phyloP scores from a whole-genome alignment of 2,797 vertebrate species.

The Sebastolobus alascanus region DNA sequence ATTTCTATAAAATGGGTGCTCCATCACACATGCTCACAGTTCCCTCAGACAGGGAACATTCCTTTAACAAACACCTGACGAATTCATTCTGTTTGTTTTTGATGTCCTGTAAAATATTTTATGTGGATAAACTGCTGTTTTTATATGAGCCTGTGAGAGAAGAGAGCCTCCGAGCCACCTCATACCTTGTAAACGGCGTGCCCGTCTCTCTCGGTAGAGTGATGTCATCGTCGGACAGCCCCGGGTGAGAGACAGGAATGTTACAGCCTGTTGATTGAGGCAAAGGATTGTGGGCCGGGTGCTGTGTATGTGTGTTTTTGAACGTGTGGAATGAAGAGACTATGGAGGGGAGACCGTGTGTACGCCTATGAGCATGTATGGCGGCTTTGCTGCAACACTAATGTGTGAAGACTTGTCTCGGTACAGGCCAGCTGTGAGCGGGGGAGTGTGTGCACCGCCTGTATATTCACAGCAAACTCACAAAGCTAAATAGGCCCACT shows the following conservation, averaged over 20 bases:
- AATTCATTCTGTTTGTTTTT: slow-evolving; percentile 33
- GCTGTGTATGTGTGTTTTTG: slow-evolving; percentile 48
- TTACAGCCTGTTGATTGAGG: slow-evolving; percentile 70
- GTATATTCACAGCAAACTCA: slow-evolving; percentile 73
- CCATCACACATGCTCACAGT: background rate
- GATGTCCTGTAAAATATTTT: slow-evolving; percentile 31
- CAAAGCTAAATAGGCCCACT: slow-evolving; percentile 67
- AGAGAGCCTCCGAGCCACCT: slow-evolving; percentile 22
- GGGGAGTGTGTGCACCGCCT: slow-evolving; percentile 46
- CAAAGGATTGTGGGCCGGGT: slow-evolving; percentile 61
- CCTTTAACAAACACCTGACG: background rate
- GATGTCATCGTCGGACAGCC: slow-evolving; percentile 66
- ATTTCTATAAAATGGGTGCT: background rate
- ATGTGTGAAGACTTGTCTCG: slow-evolving; percentile 72
- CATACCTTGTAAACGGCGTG: slow-evolving; percentile 50
- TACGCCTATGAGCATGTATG: slow-evolving; percentile 41
- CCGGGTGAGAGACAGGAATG: slow-evolving; percentile 61
- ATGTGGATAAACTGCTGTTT: slow-evolving; percentile 44
- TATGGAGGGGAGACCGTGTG: slow-evolving; percentile 36
- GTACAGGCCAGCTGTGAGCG: slow-evolving; percentile 64
- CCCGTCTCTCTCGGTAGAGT: slow-evolving; percentile 37
- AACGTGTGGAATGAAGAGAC: slow-evolving; percentile 50
- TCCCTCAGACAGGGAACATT: background rate
- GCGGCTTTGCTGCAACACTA: slow-evolving; percentile 59
- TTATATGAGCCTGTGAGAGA: slow-evolving; percentile 25